Base-by-base conservation (phyloP, 2,113 vertebrate genomes). In the Campylorhamphus procurvoides region DNA sequence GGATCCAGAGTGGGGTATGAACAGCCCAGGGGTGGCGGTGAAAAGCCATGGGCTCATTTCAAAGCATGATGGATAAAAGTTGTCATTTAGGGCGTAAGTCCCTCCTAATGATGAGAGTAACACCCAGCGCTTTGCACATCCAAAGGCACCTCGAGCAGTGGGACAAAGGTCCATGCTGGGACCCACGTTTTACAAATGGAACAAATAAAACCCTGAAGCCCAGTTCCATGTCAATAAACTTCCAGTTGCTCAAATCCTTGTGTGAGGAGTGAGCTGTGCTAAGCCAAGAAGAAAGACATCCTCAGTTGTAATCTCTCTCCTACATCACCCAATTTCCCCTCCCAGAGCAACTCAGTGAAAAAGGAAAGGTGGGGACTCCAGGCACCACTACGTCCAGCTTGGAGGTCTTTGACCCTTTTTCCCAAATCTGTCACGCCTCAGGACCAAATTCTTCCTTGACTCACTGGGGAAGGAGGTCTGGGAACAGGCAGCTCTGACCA, bases 281-380 rank as follows among this genome's bases (percentile, higher is more conserved):
- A 42, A n/a, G 3, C 1, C 17, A 60, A 59, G 44, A 28, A 67
- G n/a, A 75, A 67, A 37, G 28, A 37, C 6, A 4, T 3, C 6
- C 10, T 46, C 7, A 4, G 2, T 7, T 42, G 2, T 10, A 47
- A 66, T 33, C 20, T 2, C 5, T 8, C 6, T 47, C 10, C 2
- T 25, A 1, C 7, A 6, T 39, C 6, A 2, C 13, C 6, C 12
- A 12, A 1, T 72, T 84, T 78, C 24, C 24, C 52, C 42, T 53
- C 55, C 20, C 17, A 10, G 4, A 20, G 8, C 23, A 59, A 24
- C 29, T 83, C 55, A 49, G 23, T 58, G 55, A 6, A 12, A 63
- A 62, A 82, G 3, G 29, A 39, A 64, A n/a, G 10, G 2, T 64
- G 29, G 19, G n/a, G 6, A 46, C 18, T 6, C 17, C 49, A 35